Evolutionary conservation across 1,140 invertebrate genomes (phyloP).

Genomic region (Doryteuthis pealeii): DNA sequence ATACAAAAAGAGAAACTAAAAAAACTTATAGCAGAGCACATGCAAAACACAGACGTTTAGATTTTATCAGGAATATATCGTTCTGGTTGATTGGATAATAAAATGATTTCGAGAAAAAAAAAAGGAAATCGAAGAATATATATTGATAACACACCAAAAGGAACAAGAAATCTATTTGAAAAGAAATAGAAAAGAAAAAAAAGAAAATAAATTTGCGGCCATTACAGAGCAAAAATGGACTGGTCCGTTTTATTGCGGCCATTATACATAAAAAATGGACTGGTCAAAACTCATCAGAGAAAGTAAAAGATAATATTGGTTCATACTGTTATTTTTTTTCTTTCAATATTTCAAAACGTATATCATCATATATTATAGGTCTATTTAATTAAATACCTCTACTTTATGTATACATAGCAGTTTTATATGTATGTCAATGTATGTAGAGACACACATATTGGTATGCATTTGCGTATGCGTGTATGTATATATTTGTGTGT

Average conservation of each 20-base stretch:
- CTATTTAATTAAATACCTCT: not conserved
- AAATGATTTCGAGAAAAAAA: not conserved
- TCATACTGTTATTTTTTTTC: not conserved
- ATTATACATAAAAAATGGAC: not conserved
- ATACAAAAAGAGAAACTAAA: conserved; percentile 32
- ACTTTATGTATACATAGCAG: not conserved
- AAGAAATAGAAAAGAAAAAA: not conserved
- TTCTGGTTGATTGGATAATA: no score
- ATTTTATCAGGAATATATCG: not conserved
- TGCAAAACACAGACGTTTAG: not conserved
- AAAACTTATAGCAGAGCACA: conserved; percentile 9
- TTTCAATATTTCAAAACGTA: not conserved
- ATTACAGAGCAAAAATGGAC: no score
- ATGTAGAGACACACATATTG: not conserved
- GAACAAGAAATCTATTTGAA: not conserved
- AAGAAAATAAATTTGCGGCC: no score
- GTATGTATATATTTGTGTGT: not conserved
- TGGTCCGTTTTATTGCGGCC: not conserved
- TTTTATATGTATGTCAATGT: not conserved
- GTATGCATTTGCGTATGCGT: not conserved
- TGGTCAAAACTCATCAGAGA: not conserved
- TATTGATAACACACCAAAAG: not conserved
- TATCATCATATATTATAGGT: not conserved
- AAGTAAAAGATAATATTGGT: not conserved
- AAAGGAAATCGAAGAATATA: not conserved